Base-by-base conservation (phyloP, 2,888 invertebrate species). In the Labia minor region DNA sequence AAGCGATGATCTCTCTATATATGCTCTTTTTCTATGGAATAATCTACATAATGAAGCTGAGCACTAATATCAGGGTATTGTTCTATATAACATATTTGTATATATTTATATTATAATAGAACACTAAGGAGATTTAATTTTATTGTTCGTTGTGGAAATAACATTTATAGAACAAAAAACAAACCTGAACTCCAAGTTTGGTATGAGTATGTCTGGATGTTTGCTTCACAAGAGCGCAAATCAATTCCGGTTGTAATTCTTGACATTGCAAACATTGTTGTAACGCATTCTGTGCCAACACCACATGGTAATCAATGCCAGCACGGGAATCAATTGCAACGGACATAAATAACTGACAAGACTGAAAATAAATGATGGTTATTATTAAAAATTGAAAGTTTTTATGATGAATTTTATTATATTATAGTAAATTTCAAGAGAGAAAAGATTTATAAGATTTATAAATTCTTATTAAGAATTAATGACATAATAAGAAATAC, bases 221-320 rank as follows among this genome's bases (percentile, higher is more conserved):
- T 83, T 97, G 95, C 75, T 92, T 90, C 72, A 94, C 89, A 72
- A 98, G 82, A 72, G 90, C 91, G 74, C 94, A 91, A 74, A 91
- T 89, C 75, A 98, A 85, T 82, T 98, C 97, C 75, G 94, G 90
- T 77, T 94, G 95, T 71, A 98, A 83, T 80, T 95, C 94, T 62
- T 87, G 84, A 77, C 89, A 88, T 73, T 92, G 92, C 69, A 97
- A 82, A 77, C 95, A 95, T 77, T 92, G 92, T 76, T 92, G 91
- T 67, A 98, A 83, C 33, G 96, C 93, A 78, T 95, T 95, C 84
- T 97, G 97, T 16, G 96, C 96, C 69, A 98, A 82, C 69, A 93
- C 93, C 74, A 98, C 95, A 80, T 98, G 97, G 80, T 96, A 95
- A 81, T 98, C 97, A 73, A 97, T 92, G 75, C 95, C 93, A 66